Evolutionary conservation across 1,140 invertebrate genomes (phyloP), one percentile per base, ranked within the genome.

Genomic region (Drosophila quadrilineata): DNA sequence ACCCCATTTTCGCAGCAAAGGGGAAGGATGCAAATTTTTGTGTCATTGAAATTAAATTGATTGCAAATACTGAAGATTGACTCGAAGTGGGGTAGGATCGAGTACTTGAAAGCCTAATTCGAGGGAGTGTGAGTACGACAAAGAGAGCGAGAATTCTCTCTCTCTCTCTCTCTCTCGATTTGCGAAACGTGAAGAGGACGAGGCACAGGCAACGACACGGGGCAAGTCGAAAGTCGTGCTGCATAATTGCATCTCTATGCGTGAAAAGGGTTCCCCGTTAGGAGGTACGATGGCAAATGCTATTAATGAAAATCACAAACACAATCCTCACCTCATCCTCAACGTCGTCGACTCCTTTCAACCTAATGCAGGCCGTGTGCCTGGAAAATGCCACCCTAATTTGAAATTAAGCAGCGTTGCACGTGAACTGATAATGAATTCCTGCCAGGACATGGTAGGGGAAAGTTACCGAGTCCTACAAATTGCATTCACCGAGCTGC

Each of bases 11-110:
- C n/a, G n/a, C n/a, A n/a, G n/a, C n/a, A n/a, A n/a, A n/a, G n/a
- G n/a, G n/a, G 16, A 33, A 46, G 17, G 58, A 71, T 71, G 71
- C 71, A 85, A 79, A 75, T 75, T 60, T n/a, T 53, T 85, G 72
- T 75, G 74, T 75, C 79, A 85, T 85, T 85, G 80, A 85, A 85
- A 85, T 85, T 85, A 85, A 85, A 85, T 85, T 85, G 79, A 85
- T 85, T 85, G 79, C 79, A 85, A 85, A 85, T 85, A 85, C 80
- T 79, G 63, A 79, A 85, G 80, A 85, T 84, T 84, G 75, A 85
- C 74, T 84, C 85, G 70, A 77, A 84, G 73, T 65, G 66, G 65
- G n/a, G 70, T 19, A 46, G 54, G 59, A 38, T 46, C 28, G 49
- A 52, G 53, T 56, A 40, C 36, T 22, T 45, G 54, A 63, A 68